Conservation (phyloP, 2,113 vertebrate species). For the Charadrius vociferus region DNA sequence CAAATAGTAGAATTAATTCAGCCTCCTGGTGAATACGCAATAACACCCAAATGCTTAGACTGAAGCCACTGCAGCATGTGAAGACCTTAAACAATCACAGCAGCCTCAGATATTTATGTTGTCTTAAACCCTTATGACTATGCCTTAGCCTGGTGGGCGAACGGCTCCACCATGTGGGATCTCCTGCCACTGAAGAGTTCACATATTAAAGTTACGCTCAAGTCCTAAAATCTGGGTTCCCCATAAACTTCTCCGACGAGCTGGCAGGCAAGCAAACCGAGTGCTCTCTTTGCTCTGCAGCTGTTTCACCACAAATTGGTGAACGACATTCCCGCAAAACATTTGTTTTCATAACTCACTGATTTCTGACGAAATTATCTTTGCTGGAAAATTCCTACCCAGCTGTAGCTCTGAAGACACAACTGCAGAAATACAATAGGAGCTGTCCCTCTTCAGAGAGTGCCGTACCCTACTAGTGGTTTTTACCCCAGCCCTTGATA, state of each 20-base stretch:
- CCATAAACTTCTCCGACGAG: fast-evolving
- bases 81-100: neutral
- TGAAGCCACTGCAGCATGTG: neutral
- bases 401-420: neutral
- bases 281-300: neutral
- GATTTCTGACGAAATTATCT: neutral
- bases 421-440: neutral
- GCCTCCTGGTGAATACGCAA: fast-evolving
- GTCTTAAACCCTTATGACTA: neutral
- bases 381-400: neutral
- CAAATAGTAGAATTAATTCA: neutral
- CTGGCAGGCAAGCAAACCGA: neutral
- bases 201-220: neutral
- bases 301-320: neutral
- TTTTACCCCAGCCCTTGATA: neutral
- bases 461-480: fast-evolving
- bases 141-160: too few species aligned
- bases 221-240: neutral
- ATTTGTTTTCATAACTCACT: neutral
- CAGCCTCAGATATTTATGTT: neutral
- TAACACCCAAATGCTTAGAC: neutral
- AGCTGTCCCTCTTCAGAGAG: neutral
- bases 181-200: neutral
- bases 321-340: neutral
- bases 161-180: neutral